Evolutionary conservation across 2,113 vertebrate genomes (phyloP).

Genomic region (Lepidothrix coronata): DNA sequence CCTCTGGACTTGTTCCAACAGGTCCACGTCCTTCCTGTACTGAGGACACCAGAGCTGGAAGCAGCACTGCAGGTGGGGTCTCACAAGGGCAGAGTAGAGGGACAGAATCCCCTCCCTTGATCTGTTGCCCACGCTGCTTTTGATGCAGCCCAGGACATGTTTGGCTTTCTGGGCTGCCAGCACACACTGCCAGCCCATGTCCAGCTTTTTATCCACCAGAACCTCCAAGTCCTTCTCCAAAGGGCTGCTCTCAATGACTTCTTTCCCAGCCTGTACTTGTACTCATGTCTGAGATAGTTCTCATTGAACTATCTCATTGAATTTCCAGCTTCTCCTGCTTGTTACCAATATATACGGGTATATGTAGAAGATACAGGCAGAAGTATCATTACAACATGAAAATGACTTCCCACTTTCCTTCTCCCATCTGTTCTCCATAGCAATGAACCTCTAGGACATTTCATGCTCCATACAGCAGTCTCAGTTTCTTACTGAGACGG

Average conservation of each 20-base stretch:
- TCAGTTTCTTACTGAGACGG: not conserved
- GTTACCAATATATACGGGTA: not conserved
- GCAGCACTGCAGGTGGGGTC: not conserved
- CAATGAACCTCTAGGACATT: not conserved
- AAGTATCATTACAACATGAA: not conserved
- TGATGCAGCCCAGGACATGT: not conserved
- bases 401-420: not conserved
- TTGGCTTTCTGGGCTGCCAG: not conserved
- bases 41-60: not conserved
- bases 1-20: not conserved
- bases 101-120: not conserved
- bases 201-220: not conserved
- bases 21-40: not conserved
- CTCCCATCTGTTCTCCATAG: not conserved
- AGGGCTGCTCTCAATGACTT: not conserved
- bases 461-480: not conserved
- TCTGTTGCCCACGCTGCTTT: accelerated
- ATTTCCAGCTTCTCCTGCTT: not conserved
- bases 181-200: accelerated
- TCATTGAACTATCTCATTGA: not conserved
- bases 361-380: not conserved
- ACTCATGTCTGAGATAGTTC: not conserved
- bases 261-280: not conserved
- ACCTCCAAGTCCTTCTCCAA: not conserved
- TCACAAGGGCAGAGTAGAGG: not conserved